Evolutionary conservation across 2,797 vertebrate species (phyloP), one percentile per base, ranked within the genome.

Genomic region (Aldrovandia affinis): DNA sequence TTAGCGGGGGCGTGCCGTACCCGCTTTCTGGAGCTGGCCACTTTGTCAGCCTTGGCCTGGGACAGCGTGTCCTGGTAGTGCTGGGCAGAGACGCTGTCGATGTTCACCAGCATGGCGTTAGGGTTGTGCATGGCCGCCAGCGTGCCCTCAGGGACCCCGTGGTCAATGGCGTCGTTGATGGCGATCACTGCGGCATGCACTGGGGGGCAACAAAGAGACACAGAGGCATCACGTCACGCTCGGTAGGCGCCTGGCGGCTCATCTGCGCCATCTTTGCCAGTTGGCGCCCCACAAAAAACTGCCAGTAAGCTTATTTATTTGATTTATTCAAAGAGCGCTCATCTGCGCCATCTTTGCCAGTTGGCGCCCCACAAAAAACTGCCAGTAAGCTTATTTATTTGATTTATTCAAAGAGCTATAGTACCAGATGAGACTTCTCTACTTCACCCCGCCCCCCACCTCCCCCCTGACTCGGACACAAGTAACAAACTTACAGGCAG

Each of bases 111-210:
- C 98, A 99, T 97, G 89, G 98, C 97, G 54, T 99, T 99, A 85
- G 98, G 97, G 92, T 99, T 99, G 86, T 95, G 96, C 96, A 99
- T 94, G 54, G 98, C 96, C 0, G 86, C 86, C 86, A 98, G 86
- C 0, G 98, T 99, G 78, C 96, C 97, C 25, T 95, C 92, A 0
- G 98, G 95, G 20, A 97, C 88, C n/a, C 96, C 96, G 0, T 83
- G 97, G 88, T 99, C 98, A 0, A 99, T 93, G 65, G 98, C 97
- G 6, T 99, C 98, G 20, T 99, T 99, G 88, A 99, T 99, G 90
- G 97, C 98, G 81, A 99, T 99, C 81, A 99, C 98, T 7, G 98
- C 98, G 0, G 98, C 98, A 0, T 99, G 98, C 18, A 99, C 98
- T 99, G 90, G 55, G 81, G 80, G 87, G 44, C 18, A 44, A 68